Evolutionary conservation across 2,888 invertebrate species (phyloP), one percentile per base, ranked within the genome.

Genomic region (Tridacna gigas): DNA sequence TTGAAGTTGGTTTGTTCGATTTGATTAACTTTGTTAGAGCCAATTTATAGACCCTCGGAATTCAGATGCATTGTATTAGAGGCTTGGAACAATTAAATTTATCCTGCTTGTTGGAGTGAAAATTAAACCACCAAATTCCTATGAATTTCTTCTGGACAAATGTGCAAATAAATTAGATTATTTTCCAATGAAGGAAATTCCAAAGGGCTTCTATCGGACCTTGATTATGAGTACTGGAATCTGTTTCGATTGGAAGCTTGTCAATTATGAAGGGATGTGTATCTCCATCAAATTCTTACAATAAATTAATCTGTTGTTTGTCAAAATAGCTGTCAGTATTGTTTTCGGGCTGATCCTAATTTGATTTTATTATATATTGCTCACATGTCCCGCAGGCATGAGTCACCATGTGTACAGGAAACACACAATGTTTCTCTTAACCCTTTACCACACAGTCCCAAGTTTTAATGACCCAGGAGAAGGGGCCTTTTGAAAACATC

Each of bases 301-400:
- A 79, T 82, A 82, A 85, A 82, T 85, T 85, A 85, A 80, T 85
- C 82, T 85, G 84, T 79, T 82, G 82, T 82, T 85, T 85, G 85
- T 85, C 85, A 77, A 76, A 77, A 76, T 79, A 74, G 77, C 73
- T 84, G 81, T 84, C 84, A 79, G 73, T 82, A 67, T 82, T 79
- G 79, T 84, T 79, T 76, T 75, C 77, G 79, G 77, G 51, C 22
- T 77, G 67, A 77, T 67, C 67, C 51, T 77, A 77, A 77, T 79
- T 67, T 65, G 73, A 73, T 84, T 82, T 80, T 82, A 84, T 82
- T 79, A 67, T 67, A 77, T 77, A 56, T 77, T 77, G 77, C 77
- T 77, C 77, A 66, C 56, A 77, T 63, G 63, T 71, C 75, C 51
- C 22, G 25, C 56, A 66, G 66, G 13, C 47, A 47, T 80, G 78